These are phyloP conservation scores for Trichonephila clavata DNA, from an alignment of 1,140 invertebrate species.

Conservation along the genomic window DNA sequence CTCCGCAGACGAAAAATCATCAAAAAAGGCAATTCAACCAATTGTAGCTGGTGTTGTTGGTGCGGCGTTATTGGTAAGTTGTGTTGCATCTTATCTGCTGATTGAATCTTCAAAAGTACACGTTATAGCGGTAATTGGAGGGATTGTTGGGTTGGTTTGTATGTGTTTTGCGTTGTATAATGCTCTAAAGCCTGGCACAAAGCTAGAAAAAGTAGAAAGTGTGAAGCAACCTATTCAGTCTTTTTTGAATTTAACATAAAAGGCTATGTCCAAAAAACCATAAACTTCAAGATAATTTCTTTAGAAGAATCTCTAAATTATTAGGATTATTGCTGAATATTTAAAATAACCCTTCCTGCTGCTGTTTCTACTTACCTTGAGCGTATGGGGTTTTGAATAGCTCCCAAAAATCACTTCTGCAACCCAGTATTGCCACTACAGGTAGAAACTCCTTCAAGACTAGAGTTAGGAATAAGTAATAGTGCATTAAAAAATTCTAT, in stretches of 20 bases:
- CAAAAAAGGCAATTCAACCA: no score
- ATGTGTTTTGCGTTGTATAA: neutral
- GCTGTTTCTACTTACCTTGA: no score
- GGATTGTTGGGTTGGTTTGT: neutral
- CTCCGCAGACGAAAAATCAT: no score
- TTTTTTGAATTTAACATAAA: neutral
- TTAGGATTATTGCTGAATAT: neutral
- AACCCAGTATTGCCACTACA: no score
- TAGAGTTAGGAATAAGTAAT: no score
- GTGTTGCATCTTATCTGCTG: neutral
- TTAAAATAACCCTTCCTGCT: no score
- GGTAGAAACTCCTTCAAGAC: no score
- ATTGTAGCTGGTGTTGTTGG: constrained; percentile 4
- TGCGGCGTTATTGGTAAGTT: neutral
- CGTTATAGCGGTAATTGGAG: neutral
- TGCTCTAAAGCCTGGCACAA: neutral
- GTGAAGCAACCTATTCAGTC: neutral
- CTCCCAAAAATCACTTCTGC: no score
- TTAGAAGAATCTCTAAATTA: neutral
- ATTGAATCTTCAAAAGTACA: no score
- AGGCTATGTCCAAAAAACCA: neutral
- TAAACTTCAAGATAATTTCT: neutral
- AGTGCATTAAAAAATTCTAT: no score
- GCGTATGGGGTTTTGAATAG: no score
- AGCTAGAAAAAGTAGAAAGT: neutral